phyloP scores from a whole-genome alignment of 2,113 vertebrate genomes.

The Mirounga angustirostris region DNA sequence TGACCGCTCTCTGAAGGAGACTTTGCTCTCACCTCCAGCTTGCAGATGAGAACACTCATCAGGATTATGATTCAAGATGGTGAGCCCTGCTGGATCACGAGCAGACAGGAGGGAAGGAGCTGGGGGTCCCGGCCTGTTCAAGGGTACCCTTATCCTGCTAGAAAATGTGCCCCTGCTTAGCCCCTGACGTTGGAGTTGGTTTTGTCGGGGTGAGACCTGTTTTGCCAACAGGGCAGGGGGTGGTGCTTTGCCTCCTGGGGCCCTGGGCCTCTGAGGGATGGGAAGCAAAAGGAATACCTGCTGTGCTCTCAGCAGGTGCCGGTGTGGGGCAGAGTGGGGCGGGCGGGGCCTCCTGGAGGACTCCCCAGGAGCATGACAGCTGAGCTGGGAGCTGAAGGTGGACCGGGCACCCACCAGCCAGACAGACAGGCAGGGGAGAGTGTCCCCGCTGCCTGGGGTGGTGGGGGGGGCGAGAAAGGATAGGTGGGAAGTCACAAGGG shows the following conservation, averaged over 20 bases:
- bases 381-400: not conserved
- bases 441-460: too few species aligned
- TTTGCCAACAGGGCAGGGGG: not conserved
- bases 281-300: not conserved
- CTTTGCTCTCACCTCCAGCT: rapidly evolving
- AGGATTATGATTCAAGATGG: rapidly evolving
- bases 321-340: not conserved
- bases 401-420: not conserved
- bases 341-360: not conserved
- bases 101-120: not conserved
- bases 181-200: not conserved
- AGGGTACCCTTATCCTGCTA: not conserved
- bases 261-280: not conserved
- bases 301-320: not conserved
- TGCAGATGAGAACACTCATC: not conserved
- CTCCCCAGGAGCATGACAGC: not conserved
- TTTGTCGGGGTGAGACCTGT: not conserved
- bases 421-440: not conserved
- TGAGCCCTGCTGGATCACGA: rapidly evolving
- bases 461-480: not conserved
- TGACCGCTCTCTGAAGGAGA: rapidly evolving
- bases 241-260: too few species aligned
- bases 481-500: not conserved
- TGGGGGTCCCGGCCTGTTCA: rapidly evolving
- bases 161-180: not conserved